Evolutionary conservation across 2,113 vertebrate genomes (phyloP).

Genomic region (Xiphophorus maculatus): DNA sequence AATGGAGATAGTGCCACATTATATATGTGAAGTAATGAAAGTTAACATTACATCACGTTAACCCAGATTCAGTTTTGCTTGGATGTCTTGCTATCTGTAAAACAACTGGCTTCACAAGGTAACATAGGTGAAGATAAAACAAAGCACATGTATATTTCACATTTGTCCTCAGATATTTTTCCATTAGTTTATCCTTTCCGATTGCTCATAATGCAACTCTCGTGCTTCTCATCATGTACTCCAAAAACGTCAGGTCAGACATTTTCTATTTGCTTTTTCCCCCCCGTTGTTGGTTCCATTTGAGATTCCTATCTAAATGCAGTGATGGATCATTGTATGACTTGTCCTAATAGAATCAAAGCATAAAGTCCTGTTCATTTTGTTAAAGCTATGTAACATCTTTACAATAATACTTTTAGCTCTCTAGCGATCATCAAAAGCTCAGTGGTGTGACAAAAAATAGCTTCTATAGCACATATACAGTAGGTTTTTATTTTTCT

Average conservation of each 20-base stretch:
- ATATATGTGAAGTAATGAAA: too few species aligned
- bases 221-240: background rate
- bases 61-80: too few species aligned
- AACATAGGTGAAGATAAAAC: too few species aligned
- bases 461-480: background rate
- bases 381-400: background rate
- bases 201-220: background rate
- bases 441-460: background rate
- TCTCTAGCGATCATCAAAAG: too few species aligned
- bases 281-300: conserved; percentile 2
- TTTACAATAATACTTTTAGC: background rate
- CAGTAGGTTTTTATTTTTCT: background rate
- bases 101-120: too few species aligned
- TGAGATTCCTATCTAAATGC: conserved; percentile 35
- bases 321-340: conserved; percentile 12
- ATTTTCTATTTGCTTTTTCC: conserved; percentile 4
- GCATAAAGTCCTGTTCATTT: conserved; percentile 12
- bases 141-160: too few species aligned
- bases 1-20: too few species aligned
- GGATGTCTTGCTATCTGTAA: too few species aligned
- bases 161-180: background rate
- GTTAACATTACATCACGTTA: too few species aligned
- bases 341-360: conserved; percentile 1
- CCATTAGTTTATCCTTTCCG: background rate
- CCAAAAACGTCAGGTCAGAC: conserved; percentile 1